These are phyloP conservation scores for Semaprochilodus insignis DNA, from an alignment of 2,797 vertebrate species.

Conservation along the genomic window DNA sequence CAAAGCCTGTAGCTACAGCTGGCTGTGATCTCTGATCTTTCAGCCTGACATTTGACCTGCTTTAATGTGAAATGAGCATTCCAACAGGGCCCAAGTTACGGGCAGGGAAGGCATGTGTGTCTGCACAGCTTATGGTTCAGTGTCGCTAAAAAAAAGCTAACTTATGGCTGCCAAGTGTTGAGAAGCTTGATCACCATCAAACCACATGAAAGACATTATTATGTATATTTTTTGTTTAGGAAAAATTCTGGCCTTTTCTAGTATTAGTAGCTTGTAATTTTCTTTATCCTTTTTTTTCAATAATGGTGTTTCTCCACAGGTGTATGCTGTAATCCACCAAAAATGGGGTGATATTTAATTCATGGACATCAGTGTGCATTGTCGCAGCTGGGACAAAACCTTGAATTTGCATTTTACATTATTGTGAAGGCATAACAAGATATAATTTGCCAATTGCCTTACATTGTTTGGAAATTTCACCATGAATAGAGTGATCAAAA, in stretches of 20 bases:
- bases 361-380: no score
- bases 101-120: background rate
- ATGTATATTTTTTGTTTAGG: background rate
- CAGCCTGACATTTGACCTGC: slow-evolving; percentile 6
- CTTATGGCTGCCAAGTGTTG: background rate
- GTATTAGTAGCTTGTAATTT: no score
- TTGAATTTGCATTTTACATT: no score
- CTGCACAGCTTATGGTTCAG: slow-evolving; percentile 1
- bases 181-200: background rate
- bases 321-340: no score
- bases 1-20: slow-evolving; percentile 16
- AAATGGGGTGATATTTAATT: no score
- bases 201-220: background rate
- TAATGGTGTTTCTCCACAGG: no score
- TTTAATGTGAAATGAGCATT: slow-evolving; percentile 24
- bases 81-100: background rate
- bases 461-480: no score
- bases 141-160: background rate
- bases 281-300: no score
- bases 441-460: no score
- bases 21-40: slow-evolving; percentile 7
- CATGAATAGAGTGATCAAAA: no score
- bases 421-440: no score
- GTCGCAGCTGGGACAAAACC: no score
- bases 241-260: background rate